Percentiles rank a stretch among this genome's conserved stretches.
Evolutionary conservation across 2,113 vertebrate species (phyloP).

Genomic region (Pandion haliaetus): DNA sequence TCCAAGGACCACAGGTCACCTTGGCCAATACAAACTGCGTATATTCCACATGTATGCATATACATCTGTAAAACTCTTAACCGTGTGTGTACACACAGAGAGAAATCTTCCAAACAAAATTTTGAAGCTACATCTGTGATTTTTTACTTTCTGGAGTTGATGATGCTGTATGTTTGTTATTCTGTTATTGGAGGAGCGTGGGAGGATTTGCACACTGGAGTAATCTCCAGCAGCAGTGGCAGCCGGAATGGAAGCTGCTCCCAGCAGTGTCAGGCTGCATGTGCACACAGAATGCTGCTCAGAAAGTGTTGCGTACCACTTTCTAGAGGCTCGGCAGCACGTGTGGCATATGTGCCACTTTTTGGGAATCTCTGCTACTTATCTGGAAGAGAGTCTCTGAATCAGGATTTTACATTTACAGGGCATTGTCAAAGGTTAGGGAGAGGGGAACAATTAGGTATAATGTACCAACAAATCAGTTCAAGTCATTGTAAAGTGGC

Average conservation of each 20-base stretch:
- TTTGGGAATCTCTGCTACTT: not conserved
- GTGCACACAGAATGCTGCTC: not conserved
- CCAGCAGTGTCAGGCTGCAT: not conserved
- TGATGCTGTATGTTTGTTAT: not conserved
- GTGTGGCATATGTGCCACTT: not conserved
- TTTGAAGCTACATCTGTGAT: not conserved
- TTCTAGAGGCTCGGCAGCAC: not conserved
- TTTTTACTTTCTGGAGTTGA: not conserved
- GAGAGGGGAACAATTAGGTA: not conserved
- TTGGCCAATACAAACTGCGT: not conserved
- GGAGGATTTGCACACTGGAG: not conserved
- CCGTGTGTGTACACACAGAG: not conserved
- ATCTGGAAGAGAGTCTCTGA: not conserved
- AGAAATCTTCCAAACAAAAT: not conserved
- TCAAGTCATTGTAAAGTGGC: not conserved
- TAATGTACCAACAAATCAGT: not conserved
- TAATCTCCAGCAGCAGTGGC: not conserved
- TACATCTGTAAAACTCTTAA: not conserved
- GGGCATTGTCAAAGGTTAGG: not conserved
- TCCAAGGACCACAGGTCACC: not conserved
- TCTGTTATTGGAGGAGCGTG: not conserved
- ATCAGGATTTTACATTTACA: not conserved
- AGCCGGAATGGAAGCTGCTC: not conserved
- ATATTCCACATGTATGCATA: not conserved
- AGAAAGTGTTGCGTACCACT: not conserved